Base-by-base conservation (phyloP, 1,140 invertebrate genomes). In the Apis florea region DNA sequence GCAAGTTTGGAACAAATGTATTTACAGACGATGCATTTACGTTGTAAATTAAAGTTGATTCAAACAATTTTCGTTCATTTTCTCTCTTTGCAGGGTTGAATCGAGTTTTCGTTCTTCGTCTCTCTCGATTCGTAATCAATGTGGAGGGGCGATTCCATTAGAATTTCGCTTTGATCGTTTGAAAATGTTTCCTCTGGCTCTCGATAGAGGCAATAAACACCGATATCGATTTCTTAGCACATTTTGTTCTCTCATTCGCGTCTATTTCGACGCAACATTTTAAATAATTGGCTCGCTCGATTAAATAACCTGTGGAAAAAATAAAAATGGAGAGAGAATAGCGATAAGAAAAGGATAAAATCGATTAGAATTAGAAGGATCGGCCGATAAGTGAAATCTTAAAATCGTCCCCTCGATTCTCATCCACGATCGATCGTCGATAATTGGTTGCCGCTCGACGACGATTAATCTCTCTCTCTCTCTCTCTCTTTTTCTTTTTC, bases 391-490 rank as follows among this genome's bases (percentile, higher is more conserved):
- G 53, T n/a, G 54, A 72, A 58, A 54, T 26, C 58, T 80, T 74
- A 66, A 47, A 12, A 15, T 24, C 13, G 61, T n/a, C 79, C 67
- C 53, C 17, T 21, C 71, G 70, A 74, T 81, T 81, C 68, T 59
- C 13, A 31, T 31, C 71, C 53, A 31, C 59, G 40, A 75, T 81
- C 79, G 79, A 81, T 77, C 80, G 56, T 69, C 74, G 80, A 82
- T 82, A 82, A 82, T 82, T 82, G 80, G 64, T 64, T 54, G 80
- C 56, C 79, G 79, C 61, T 75, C 72, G 72, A 68, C 64, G 17
- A 31, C 54, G 53, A 19, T 69, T 64, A 54, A 70, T 49, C n/a
- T n/a, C n/a, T n/a, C n/a, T 67, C 26, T 74, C 53, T 69, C 68
- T 58, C 1, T 2, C 21, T 47, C 54, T 71, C 64, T 47, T 71